phyloP scores from a whole-genome alignment of 64 coral and sea anemone species.

The Pocillopora damicornis region DNA sequence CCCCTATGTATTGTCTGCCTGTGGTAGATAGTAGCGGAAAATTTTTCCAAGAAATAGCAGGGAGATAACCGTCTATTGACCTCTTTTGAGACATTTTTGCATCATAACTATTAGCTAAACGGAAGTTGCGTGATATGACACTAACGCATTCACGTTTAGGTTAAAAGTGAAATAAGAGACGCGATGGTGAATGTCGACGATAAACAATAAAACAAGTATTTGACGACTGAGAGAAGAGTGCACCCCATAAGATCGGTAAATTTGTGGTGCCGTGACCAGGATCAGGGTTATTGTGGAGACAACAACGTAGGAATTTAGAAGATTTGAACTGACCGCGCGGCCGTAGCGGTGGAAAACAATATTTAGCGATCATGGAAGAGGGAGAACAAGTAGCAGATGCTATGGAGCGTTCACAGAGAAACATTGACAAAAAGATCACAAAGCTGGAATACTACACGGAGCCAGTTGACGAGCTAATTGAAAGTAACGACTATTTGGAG shows the following conservation, averaged over 20 bases:
- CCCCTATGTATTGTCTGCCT: too few species aligned
- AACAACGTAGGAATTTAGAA: constrained; percentile 46
- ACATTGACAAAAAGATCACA: constrained; percentile 55
- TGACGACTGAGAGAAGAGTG: background rate
- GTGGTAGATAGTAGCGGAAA: too few species aligned
- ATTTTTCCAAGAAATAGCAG: too few species aligned
- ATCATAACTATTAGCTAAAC: too few species aligned
- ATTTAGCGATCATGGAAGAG: constrained; percentile 19
- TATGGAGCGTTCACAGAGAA: background rate
- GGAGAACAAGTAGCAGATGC: background rate
- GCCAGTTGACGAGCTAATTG: background rate
- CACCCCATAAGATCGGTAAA: constrained; percentile 22
- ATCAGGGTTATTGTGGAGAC: constrained; percentile 36
- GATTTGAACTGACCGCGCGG: constrained; percentile 7
- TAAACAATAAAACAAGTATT: background rate
- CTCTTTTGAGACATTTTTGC: too few species aligned
- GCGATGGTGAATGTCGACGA: too few species aligned
- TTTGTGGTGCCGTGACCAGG: constrained; percentile 69
- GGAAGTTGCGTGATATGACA: too few species aligned
- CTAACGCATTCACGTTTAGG: too few species aligned
- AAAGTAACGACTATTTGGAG: constrained; percentile 31
- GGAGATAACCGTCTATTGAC: too few species aligned
- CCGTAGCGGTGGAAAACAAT: background rate
- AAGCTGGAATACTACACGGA: constrained; percentile 69
- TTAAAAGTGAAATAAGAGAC: too few species aligned